These are phyloP conservation scores for Pagetopsis macropterus DNA, from an alignment of 2,797 vertebrate genomes.

Conservation along the genomic window DNA sequence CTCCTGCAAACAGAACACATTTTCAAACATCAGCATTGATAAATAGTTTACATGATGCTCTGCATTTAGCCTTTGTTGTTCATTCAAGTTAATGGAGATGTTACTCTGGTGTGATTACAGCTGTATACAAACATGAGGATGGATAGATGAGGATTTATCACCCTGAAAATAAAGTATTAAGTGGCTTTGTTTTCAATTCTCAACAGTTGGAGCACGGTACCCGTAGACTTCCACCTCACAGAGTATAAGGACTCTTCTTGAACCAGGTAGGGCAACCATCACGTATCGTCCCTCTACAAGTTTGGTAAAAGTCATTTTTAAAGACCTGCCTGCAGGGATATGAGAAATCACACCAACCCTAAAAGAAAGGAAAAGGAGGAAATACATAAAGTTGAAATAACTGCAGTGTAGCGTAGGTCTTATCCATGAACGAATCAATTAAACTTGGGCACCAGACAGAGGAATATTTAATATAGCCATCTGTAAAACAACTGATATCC, in stretches of 20 bases:
- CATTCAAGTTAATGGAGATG: too few relatives aligned
- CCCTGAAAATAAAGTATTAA: too few relatives aligned
- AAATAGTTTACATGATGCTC: too few relatives aligned
- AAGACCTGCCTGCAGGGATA: fast-evolving
- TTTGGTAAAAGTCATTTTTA: neutral
- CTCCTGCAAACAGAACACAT: conserved; percentile 22
- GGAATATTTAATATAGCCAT: too few relatives aligned
- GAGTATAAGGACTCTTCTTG: neutral
- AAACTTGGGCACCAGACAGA: too few relatives aligned
- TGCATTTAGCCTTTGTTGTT: too few relatives aligned
- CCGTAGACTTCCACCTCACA: conserved; percentile 64
- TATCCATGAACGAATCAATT: too few relatives aligned
- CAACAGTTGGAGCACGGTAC: conserved; percentile 48
- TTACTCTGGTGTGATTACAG: too few relatives aligned
- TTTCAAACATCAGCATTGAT: neutral
- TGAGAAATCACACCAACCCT: conserved; percentile 11
- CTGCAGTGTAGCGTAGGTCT: too few relatives aligned
- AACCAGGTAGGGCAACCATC: conserved; percentile 23
- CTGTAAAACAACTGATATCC: too few relatives aligned
- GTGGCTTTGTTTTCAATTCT: neutral
- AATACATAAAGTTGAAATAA: neutral
- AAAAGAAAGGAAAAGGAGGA: neutral
- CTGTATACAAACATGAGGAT: too few relatives aligned
- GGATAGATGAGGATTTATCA: too few relatives aligned
- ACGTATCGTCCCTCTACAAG: conserved; percentile 46